Conservation (phyloP, 2,888 invertebrate genomes). For the Apamea anceps region DNA sequence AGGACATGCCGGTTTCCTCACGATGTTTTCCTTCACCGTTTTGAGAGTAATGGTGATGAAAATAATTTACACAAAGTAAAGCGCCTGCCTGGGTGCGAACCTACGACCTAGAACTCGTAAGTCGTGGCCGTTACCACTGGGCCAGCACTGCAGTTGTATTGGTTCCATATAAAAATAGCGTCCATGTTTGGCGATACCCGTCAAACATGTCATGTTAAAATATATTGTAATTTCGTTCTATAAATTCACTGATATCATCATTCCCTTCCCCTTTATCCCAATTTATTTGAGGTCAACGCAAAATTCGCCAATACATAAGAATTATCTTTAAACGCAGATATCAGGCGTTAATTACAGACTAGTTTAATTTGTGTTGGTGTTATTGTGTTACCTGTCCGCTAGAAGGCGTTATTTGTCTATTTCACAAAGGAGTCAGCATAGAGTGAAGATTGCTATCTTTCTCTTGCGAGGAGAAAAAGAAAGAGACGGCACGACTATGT, state of each 20-base stretch:
- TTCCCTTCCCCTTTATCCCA: too few species aligned
- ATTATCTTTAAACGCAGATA: slow-evolving; percentile 13
- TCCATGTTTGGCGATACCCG: background rate
- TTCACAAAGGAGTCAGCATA: slow-evolving; percentile 8
- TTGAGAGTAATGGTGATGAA: too few species aligned
- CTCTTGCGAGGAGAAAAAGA: background rate
- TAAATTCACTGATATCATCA: background rate
- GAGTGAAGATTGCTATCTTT: background rate
- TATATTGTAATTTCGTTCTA: background rate
- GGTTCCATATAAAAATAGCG: background rate
- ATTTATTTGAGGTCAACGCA: background rate
- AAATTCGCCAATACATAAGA: slow-evolving; percentile 30
- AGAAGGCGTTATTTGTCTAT: slow-evolving; percentile 33
- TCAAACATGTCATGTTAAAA: background rate
- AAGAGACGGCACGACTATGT: slow-evolving; percentile 13
- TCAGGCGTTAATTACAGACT: slow-evolving; percentile 32
- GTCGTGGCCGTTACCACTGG: too few species aligned
- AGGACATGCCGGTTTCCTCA: too few species aligned
- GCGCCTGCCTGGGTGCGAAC: too few species aligned
- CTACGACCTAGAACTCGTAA: too few species aligned
- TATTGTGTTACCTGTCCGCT: slow-evolving; percentile 28
- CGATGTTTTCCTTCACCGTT: too few species aligned
- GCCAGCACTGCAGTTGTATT: too few species aligned
- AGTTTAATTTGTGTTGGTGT: slow-evolving; percentile 48
- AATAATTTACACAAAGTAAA: too few species aligned